These are phyloP conservation scores for Agrotis clavis DNA, from an alignment of 2,888 invertebrate species.

Conservation along the genomic window DNA sequence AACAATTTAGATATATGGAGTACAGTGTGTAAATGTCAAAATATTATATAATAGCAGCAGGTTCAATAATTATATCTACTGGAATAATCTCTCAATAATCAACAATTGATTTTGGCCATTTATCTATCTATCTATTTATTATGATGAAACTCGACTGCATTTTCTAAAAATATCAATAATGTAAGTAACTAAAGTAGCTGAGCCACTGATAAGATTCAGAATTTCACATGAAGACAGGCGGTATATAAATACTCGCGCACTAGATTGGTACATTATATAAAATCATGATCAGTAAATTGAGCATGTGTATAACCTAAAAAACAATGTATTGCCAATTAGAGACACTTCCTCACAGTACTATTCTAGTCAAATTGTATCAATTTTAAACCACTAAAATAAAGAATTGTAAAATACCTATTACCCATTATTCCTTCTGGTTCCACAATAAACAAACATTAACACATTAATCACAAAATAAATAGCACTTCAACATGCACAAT, in stretches of 20 bases:
- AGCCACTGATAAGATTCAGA: conserved; percentile 1
- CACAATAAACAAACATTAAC: conserved; percentile 5
- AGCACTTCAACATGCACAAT: conserved; percentile 51
- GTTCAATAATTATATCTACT: too few species aligned
- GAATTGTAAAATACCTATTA: conserved; percentile 5
- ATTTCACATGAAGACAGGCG: not conserved
- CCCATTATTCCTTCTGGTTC: not conserved
- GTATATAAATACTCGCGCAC: not conserved
- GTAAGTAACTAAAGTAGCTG: not conserved
- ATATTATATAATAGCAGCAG: too few species aligned
- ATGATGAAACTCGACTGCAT: conserved; percentile 25
- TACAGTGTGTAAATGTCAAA: too few species aligned
- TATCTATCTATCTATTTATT: not conserved
- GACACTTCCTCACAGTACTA: conserved; percentile 27
- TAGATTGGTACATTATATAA: conserved; percentile 3
- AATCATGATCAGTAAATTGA: conserved; percentile 19
- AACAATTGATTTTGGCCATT: not conserved
- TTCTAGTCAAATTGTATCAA: not conserved
- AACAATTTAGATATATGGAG: not conserved
- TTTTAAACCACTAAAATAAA: conserved; percentile 4
- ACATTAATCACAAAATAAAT: conserved; percentile 38
- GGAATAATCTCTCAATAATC: too few species aligned
- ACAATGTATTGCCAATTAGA: conserved; percentile 19
- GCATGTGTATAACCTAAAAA: conserved; percentile 63
- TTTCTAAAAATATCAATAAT: not conserved